Percentiles rank a stretch among this genome's conserved stretches.
Conservation (phyloP, 2,113 vertebrate species). For the Phasianus colchicus region DNA sequence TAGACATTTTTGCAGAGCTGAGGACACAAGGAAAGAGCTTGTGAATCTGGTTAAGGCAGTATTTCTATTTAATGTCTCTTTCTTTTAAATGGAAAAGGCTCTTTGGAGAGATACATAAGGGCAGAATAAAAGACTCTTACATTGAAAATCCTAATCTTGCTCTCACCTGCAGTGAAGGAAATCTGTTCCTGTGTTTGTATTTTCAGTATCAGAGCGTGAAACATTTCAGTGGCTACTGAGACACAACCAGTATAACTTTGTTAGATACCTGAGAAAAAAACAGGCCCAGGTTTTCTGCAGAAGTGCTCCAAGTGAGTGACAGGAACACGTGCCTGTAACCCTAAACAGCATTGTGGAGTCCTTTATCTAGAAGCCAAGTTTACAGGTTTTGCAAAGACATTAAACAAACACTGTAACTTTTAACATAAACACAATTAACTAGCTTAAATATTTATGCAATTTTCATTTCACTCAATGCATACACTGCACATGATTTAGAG, state of each 20-base stretch:
- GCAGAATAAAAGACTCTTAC: not conserved
- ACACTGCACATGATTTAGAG: constrained; percentile 37
- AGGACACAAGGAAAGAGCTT: not conserved
- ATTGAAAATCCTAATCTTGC: not conserved
- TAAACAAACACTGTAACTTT: constrained; percentile 83
- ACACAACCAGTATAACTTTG: not conserved
- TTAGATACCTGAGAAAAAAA: constrained; percentile 7
- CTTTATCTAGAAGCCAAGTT: constrained; percentile 84
- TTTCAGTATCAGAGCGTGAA: not conserved
- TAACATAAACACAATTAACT: constrained; percentile 81
- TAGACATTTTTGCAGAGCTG: not conserved
- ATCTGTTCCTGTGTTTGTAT: not conserved
- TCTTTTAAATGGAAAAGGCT: not conserved
- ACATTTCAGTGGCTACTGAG: not conserved
- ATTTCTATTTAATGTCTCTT: not conserved
- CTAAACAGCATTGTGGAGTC: constrained; percentile 19
- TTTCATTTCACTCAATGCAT: constrained; percentile 67
- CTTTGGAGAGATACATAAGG: not conserved
- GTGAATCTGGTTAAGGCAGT: not conserved
- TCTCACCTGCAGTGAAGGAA: not conserved
- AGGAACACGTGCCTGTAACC: constrained; percentile 18
- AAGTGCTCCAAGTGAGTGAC: constrained; percentile 26
- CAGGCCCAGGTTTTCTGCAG: not conserved
- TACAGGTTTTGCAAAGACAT: constrained; percentile 79
- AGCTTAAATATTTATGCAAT: constrained; percentile 83